Conservation (phyloP, 2,797 vertebrate genomes). For the Hydrophis major region DNA sequence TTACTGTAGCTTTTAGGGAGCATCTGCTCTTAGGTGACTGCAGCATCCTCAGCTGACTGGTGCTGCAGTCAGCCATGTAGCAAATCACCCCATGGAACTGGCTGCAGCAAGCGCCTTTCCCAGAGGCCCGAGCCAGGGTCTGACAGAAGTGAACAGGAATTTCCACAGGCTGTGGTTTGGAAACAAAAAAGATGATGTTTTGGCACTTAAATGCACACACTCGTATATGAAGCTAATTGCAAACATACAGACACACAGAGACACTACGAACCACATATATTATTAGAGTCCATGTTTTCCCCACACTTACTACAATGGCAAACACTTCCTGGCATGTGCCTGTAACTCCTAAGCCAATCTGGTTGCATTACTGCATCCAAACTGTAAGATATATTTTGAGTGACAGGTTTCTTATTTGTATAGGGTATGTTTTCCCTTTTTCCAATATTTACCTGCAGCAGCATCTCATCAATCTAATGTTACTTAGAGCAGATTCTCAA, state of each 20-base stretch:
- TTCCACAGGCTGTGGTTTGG: conserved; percentile 64
- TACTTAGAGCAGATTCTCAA: neutral
- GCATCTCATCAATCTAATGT: neutral
- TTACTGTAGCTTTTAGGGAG: neutral
- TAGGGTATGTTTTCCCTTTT: neutral
- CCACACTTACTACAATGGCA: neutral
- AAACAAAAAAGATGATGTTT: conserved; percentile 18
- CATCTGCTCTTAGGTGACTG: conserved; percentile 9
- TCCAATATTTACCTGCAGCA: neutral
- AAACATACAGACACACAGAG: neutral
- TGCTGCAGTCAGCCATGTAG: conserved; percentile 21
- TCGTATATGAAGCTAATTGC: conserved; percentile 29
- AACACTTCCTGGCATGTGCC: neutral
- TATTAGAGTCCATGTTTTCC: neutral
- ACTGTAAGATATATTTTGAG: neutral
- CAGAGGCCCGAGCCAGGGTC: conserved; percentile 42
- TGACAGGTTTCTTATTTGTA: neutral
- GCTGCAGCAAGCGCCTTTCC: conserved; percentile 33
- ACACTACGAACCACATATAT: neutral
- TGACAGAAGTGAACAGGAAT: conserved; percentile 65
- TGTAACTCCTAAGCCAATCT: neutral
- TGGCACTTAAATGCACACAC: conserved; percentile 45
- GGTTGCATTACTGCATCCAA: neutral
- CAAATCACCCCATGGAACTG: conserved; percentile 45
- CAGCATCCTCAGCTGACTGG: conserved; percentile 29